Evolutionary conservation across 2,888 invertebrate genomes (phyloP).

Genomic region (Pterostichus niger): DNA sequence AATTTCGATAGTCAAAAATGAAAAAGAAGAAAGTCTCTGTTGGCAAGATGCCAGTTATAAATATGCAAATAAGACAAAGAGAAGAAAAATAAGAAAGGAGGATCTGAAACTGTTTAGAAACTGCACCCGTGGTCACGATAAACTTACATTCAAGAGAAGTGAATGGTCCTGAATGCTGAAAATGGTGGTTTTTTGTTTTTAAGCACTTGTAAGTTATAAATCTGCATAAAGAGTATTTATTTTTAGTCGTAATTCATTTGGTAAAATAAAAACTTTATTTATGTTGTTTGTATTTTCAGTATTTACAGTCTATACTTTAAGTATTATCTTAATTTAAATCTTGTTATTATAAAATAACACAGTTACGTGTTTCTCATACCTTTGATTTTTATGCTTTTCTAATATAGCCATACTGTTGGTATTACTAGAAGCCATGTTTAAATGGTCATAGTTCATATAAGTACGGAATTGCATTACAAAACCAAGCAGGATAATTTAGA

Average conservation of each 20-base stretch:
- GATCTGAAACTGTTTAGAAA: slow-evolving; percentile 30
- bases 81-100: slow-evolving; percentile 13
- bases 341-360: slow-evolving; percentile 5
- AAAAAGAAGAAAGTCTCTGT: slow-evolving; percentile 11
- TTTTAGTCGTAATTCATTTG: slow-evolving; percentile 2
- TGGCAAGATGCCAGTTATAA: slow-evolving; percentile 37
- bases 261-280: not conserved
- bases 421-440: not conserved
- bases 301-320: not conserved
- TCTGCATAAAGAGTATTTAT: slow-evolving; percentile 42
- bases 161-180: slow-evolving; percentile 26
- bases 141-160: slow-evolving; percentile 9
- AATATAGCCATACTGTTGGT: not conserved
- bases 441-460: not conserved
- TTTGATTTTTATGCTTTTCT: slow-evolving; percentile 4
- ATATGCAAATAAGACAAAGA: slow-evolving; percentile 29
- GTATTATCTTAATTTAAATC: not conserved
- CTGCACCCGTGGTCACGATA: slow-evolving; percentile 39
- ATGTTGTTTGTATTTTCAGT: not conserved
- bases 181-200: not conserved
- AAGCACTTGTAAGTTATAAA: slow-evolving; percentile 15
- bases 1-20: slow-evolving; percentile 19
- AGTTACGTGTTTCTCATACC: not conserved
- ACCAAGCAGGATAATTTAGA: slow-evolving; percentile 1
- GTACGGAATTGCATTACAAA: not conserved